Evolutionary conservation across 2,797 vertebrate species (phyloP), one percentile per base, ranked within the genome.

Genomic region (Gymnoscopelus microlampas): DNA sequence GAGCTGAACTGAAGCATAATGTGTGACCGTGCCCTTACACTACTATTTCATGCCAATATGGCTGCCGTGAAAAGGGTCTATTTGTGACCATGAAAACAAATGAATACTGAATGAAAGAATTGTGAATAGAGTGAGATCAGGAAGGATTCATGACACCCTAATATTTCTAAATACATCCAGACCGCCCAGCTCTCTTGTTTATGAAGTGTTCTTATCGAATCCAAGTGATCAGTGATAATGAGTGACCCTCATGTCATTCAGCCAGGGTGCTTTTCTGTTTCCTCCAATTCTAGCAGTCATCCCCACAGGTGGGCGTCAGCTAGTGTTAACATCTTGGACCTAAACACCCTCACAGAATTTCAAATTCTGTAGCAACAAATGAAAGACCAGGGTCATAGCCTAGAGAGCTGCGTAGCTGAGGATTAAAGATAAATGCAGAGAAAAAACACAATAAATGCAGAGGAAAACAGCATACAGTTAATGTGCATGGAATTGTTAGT

Each of bases 341-440:
- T 63, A 56, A 11, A 24, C 19, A 77, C 55, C 24, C 26, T 63
- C 60, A 19, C 44, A 66, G 77, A 80, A 77, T 76, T 55, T 60
- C 62, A 80, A 81, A 71, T 35, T 2, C 35, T 39, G 35, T 39
- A 67, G 66, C 24, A 2, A 49, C 64, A 48, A 67, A 26, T 60
- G 53, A 70, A 51, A 4, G 62, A 65, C n/a, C 14, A 48, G 26
- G 60, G 29, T 56, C 26, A 24, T 53, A 1, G 2, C 11, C 24
- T 19, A 2, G 13, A 53, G 53, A 39, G 35, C 35, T 39, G 7
- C 5, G 5, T 39, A 8, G 26, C 26, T 29, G 26, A 29, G 26
- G 35, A 39, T 10, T 44, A 5, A 48, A 50, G 0, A 53, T 29
- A 4, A 39, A 5, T 39, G 35, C 12, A 32, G 50, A 53, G 35